Percentiles rank a stretch among this genome's conserved stretches.
These are phyloP conservation scores for Minunthozetes semirufus DNA, from an alignment of 2,888 invertebrate species.

Conservation along the genomic window DNA sequence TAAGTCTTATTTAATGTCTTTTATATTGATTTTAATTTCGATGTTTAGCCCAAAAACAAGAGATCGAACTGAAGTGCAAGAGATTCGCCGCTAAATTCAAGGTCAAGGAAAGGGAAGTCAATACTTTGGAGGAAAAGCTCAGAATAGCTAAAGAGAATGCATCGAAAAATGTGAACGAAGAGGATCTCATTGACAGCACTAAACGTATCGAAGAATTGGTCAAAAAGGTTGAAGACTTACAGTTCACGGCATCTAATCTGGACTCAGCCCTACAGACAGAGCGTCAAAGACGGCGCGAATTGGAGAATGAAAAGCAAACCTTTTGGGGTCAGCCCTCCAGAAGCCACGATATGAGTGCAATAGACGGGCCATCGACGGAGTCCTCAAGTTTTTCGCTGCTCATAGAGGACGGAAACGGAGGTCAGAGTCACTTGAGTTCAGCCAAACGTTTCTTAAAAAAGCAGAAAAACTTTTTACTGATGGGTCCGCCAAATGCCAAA, in stretches of 20 bases:
- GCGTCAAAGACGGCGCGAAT: constrained; percentile 22
- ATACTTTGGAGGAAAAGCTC: constrained; percentile 28
- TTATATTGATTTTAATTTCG: not conserved
- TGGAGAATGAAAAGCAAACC: constrained; percentile 12
- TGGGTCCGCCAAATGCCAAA: constrained; percentile 14
- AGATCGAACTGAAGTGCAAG: constrained; percentile 26
- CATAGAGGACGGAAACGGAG: constrained; percentile 6
- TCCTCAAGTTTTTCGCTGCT: constrained; percentile 4
- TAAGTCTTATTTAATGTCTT: not conserved
- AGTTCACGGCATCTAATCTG: constrained; percentile 18
- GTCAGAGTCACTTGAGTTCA: not conserved
- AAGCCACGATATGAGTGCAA: not conserved
- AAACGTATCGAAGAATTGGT: constrained; percentile 2
- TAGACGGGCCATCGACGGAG: not conserved
- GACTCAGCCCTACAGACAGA: constrained; percentile 27
- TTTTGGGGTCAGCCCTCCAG: constrained; percentile 2
- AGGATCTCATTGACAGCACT: constrained; percentile 8
- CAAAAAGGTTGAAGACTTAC: constrained; percentile 1
- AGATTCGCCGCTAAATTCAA: constrained; percentile 34
- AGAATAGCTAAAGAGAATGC: constrained; percentile 16
- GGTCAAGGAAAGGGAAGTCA: constrained; percentile 32
- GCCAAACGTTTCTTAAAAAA: not conserved
- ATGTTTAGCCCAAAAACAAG: constrained; percentile 30
- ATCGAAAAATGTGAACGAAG: constrained; percentile 21
- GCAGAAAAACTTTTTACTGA: constrained; percentile 1